Base-by-base conservation (phyloP, 2,113 vertebrate species). In the Castor canadensis region DNA sequence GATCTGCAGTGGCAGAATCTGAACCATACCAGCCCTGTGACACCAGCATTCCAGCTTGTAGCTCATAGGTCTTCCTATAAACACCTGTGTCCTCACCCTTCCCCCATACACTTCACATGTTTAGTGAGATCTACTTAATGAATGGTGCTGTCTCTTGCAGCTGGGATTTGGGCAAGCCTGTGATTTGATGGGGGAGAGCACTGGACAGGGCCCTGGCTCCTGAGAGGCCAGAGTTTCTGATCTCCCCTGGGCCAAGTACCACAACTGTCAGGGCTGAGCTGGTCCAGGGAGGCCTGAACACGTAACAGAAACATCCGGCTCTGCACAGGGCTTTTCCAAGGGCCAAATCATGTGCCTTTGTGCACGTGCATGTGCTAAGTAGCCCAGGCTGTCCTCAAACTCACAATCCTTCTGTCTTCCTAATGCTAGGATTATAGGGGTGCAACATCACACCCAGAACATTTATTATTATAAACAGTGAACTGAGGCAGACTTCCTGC, bases 121-220 rank as follows among this genome's bases (percentile, higher is more conserved):
- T 40, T 5, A 15, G 9, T 0, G 40, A 28, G 16, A 0, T n/a
- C 80, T 40, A 8, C 13, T 32, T n/a, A 10, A 6, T 5, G 20
- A 17, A 9, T 32, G 72, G n/a, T n/a, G 3, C 3, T 15, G 47
- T 38, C 73, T 56, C 5, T 12, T 35, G 45, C 35, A 3, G 49
- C 40, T 30, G 64, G 52, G 47, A 7, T 3, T 15, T 16, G 52
- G 45, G 4, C 13, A 4, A 54, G 13, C 45, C 75, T 75, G 20
- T 56, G 87, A 38, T 11, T 49, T 40, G 4, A 45, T 35, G 28
- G 28, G 11, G 62, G 47, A 11, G 2, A 71, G 69, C n/a, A 6
- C 3, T 0, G 6, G 56, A 11, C 56, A 49, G 58, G 58, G n/a
- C 11, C 49, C 24, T 5, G 6, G 38, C 52, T 76, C 43, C 66